Base-by-base conservation (phyloP, 2,888 invertebrate genomes). In the Prosopocoilus inquinatus region DNA sequence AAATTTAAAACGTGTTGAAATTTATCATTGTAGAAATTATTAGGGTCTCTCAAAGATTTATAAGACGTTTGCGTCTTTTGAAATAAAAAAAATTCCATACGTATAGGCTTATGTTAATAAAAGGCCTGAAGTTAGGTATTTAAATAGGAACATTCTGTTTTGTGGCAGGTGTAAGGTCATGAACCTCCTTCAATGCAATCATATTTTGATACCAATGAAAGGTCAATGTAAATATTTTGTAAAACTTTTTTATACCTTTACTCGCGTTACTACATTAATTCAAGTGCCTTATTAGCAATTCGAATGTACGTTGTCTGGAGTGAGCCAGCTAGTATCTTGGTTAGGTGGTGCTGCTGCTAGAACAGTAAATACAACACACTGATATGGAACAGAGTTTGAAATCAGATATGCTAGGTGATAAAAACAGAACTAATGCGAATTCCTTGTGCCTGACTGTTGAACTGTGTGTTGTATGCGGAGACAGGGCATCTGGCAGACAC, bases 381-480 rank as follows among this genome's bases (percentile, higher is more conserved):
- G 44, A 46, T 44, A 72, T 75, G 72, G 75, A 75, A 57, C 74
- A 74, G 61, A 65, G 65, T 45, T 68, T 75, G 46, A 75, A 76
- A 69, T 63, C 71, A 49, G 76, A 76, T 64, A 70, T 77, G 62
- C 62, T 74, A 53, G 65, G 60, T 58, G 75, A 76, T 59, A 75
- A 75, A 67, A 71, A 67, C 59, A 71, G 74, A 60, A 71, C 68
- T 56, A 70, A 67, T 61, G 62, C 69, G 15, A 74, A 71, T 62
- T 77, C 78, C 50, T 73, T 84, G 64, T 83, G 84, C 39, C 80
- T 89, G 3, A 86, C 88, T 1, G 78, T 89, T 66, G 96, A 96
- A 77, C 81, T 94, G 49, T 97, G 96, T 77, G 90, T 96, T 12
- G 96, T 97, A 20, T 97, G 96, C 73, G 96, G 96, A 0, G 96